Base-by-base conservation (phyloP, 2,797 vertebrate species). In the Brachymystax lenok region DNA sequence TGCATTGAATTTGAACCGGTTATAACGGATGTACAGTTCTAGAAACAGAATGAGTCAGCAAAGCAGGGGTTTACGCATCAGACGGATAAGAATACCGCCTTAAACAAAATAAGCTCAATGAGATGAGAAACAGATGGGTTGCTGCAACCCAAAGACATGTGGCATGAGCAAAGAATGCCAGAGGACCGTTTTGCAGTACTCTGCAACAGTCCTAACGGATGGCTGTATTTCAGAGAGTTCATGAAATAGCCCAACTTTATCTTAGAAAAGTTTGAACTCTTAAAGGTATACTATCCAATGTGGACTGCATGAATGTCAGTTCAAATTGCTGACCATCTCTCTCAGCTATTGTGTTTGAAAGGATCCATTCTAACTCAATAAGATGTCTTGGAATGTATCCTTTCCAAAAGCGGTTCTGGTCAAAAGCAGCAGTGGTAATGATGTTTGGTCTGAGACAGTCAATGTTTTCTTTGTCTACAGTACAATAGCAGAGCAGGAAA, bases 181-280 rank as follows among this genome's bases (percentile, higher is more conserved):
- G 5, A 84, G 40, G 73, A 75, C 28, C 19, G 28, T 19, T 71
- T 73, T 74, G 56, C 12, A 17, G 21, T 21, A 77, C 33, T 14
- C 8, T 71, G 30, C 77, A 86, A 83, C 79, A 82, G 73, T 78
- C 81, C 50, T 79, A 80, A 85, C 78, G 74, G 79, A 35, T 14
- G n/a, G 68, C 50, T 72, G 66, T 75, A 68, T 68, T 82, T 83
- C 83, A 70, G 79, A 64, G 82, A 51, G 74, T 46, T 46, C 40
- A 46, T 46, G 40, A 80, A 77, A 52, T 46, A 59, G 75, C 67
- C 10, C 3, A 63, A 63, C 59, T 3, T 63, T 27, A 24, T 63
- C 21, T 19, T 8, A 59, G 56, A 8, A 21, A 3, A 16, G 56
- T n/a, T 21, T 80, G 76, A 85, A 82, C 40, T 2, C 12, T 46